A percentile compares a stretch with the other conserved stretches of the same genome.
Conservation (phyloP, 1,140 invertebrate species). For the Brachionus plicatilis region DNA sequence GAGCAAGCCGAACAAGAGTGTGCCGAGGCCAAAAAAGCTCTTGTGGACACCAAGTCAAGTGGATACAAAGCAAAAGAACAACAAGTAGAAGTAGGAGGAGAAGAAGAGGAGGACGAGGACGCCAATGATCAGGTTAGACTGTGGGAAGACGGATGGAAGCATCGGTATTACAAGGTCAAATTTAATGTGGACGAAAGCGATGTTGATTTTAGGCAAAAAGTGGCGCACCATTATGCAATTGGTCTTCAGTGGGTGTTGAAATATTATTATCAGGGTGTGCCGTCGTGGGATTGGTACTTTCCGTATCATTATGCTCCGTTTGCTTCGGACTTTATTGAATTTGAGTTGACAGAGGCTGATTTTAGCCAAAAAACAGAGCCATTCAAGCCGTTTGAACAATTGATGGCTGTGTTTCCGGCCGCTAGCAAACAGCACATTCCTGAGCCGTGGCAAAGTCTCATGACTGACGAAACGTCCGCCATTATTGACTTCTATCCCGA, state of each 20-base stretch:
- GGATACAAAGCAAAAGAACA: too few species aligned
- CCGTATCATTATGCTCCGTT: constrained; percentile 99
- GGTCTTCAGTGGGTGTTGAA: constrained; percentile 95
- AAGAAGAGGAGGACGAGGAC: constrained; percentile 62
- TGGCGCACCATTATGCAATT: constrained; percentile 82
- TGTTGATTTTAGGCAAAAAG: constrained; percentile 76
- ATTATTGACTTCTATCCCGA: constrained; percentile 99
- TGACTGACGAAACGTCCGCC: constrained; percentile 81
- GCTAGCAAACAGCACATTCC: constrained; percentile 90
- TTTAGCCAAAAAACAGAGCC: constrained; percentile 83
- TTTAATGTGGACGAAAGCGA: constrained; percentile 79
- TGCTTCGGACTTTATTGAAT: constrained; percentile 87
- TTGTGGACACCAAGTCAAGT: not conserved
- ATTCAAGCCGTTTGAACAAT: constrained; percentile 91
- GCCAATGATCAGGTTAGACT: constrained; percentile 87
- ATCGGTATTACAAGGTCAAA: constrained; percentile 92
- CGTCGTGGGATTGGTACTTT: constrained; percentile 99
- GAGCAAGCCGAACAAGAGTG: not conserved
- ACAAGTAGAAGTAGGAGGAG: not conserved
- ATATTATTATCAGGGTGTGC: constrained; percentile 97
- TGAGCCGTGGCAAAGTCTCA: constrained; percentile 81
- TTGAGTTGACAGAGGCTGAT: constrained; percentile 72
- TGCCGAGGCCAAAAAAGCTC: not conserved
- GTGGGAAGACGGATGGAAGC: constrained; percentile 96
- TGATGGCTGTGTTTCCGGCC: constrained; percentile 98